Evolutionary conservation across 2,888 invertebrate genomes (phyloP).

Genomic region (Arctia plantaginis): DNA sequence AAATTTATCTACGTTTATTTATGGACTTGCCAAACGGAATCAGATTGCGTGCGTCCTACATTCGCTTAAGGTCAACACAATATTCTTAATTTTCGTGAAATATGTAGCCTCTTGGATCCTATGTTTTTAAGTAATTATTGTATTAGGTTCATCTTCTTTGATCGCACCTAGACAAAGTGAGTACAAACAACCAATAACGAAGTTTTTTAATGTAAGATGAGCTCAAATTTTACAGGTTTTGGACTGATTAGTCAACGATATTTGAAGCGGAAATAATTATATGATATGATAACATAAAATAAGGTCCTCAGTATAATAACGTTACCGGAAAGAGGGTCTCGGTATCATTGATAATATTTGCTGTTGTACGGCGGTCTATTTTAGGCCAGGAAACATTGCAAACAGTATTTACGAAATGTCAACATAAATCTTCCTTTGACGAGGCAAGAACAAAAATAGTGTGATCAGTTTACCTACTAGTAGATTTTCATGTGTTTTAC

Average conservation of each 20-base stretch:
- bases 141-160: background rate
- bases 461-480: slow-evolving; percentile 17
- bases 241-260: background rate
- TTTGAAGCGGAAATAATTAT: background rate
- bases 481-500: slow-evolving; percentile 12
- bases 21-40: background rate
- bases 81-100: background rate
- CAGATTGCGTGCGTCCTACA: slow-evolving; percentile 1
- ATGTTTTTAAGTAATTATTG: background rate
- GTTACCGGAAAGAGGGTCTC: slow-evolving; percentile 18
- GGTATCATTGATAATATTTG: slow-evolving; percentile 37
- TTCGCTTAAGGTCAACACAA: background rate
- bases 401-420: slow-evolving; percentile 50
- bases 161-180: background rate
- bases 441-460: slow-evolving; percentile 42
- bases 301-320: slow-evolving; percentile 17
- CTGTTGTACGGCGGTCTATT: slow-evolving; percentile 35
- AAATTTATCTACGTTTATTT: background rate
- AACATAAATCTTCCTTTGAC: slow-evolving; percentile 46
- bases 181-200: background rate
- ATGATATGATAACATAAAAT: background rate
- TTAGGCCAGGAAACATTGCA: slow-evolving; percentile 33
- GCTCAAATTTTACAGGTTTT: background rate
- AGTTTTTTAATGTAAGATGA: background rate
- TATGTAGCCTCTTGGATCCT: background rate